These are phyloP conservation scores for Meteorus sp. DNA, from an alignment of 1,140 invertebrate species.

Conservation along the genomic window DNA sequence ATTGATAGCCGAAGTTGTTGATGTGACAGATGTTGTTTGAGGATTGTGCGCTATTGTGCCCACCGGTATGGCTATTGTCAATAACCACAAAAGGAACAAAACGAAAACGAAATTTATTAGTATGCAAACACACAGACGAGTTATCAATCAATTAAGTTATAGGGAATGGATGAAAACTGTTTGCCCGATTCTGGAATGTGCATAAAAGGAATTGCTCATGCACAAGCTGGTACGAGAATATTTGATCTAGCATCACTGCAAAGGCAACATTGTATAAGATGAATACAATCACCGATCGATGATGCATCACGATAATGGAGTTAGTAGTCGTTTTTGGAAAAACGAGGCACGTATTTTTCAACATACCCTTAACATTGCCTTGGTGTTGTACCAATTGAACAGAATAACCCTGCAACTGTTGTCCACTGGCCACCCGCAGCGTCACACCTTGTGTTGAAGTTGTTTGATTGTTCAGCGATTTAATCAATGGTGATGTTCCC, in stretches of 20 bases:
- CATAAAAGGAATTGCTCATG: slow-evolving; percentile 41
- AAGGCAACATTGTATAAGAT: slow-evolving; percentile 39
- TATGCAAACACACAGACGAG: slow-evolving; percentile 5
- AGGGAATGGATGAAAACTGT: slow-evolving; percentile 28
- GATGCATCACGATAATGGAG: slow-evolving; percentile 36
- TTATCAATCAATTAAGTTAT: not conserved
- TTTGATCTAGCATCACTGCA: slow-evolving; percentile 52
- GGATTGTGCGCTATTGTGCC: slow-evolving; percentile 52
- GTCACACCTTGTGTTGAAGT: slow-evolving; percentile 53
- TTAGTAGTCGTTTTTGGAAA: slow-evolving; percentile 21
- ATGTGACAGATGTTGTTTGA: slow-evolving; percentile 44
- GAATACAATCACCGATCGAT: slow-evolving; percentile 48
- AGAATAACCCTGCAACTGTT: slow-evolving; percentile 59
- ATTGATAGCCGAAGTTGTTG: slow-evolving; percentile 45
- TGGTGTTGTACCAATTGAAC: slow-evolving; percentile 66
- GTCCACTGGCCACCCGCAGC: slow-evolving; percentile 54
- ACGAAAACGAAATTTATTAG: slow-evolving; percentile 31
- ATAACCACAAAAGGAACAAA: slow-evolving; percentile 23
- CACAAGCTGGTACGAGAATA: slow-evolving; percentile 51
- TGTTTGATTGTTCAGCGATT: slow-evolving; percentile 45
- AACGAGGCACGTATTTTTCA: slow-evolving; percentile 11
- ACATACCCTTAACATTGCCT: slow-evolving; percentile 61
- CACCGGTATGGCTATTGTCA: slow-evolving; percentile 55
- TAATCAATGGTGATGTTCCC: slow-evolving; percentile 54
- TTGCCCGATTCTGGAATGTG: slow-evolving; percentile 51